Conservation (phyloP, 2,888 invertebrate genomes). For the Pteria penguin region DNA sequence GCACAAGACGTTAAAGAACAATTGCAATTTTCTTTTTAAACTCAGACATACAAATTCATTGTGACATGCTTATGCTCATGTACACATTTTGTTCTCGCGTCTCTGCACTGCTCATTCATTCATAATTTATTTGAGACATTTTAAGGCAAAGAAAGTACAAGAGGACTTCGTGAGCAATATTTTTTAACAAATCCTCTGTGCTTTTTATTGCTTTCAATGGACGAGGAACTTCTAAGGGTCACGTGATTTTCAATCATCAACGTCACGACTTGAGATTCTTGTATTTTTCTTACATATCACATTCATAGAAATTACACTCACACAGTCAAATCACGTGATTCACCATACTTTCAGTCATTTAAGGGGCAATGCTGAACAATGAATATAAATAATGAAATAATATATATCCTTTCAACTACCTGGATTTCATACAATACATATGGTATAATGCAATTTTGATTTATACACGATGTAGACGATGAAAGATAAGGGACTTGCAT, state of each 20-base stretch:
- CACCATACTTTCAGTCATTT: background rate
- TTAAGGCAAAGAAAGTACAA: too few relatives aligned
- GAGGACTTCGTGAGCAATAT: too few relatives aligned
- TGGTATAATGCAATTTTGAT: background rate
- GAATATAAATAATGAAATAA: background rate
- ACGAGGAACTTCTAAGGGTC: constrained; percentile 27
- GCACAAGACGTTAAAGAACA: too few relatives aligned
- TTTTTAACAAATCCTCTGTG: too few relatives aligned
- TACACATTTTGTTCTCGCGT: too few relatives aligned
- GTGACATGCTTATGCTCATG: too few relatives aligned
- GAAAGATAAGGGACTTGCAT: background rate
- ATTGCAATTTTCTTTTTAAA: too few relatives aligned
- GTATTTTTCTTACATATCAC: background rate
- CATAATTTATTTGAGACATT: too few relatives aligned
- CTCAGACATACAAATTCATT: too few relatives aligned
- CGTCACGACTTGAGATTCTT: background rate
- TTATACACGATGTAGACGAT: background rate
- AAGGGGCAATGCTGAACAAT: background rate
- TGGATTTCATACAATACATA: background rate
- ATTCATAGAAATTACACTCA: background rate
- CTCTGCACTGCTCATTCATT: too few relatives aligned
- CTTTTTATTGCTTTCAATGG: too few relatives aligned
- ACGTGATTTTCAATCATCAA: background rate
- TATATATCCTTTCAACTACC: background rate
- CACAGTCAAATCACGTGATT: background rate